phyloP scores from a whole-genome alignment of 2,888 invertebrate species.

The Pachliopta kotzebuea region DNA sequence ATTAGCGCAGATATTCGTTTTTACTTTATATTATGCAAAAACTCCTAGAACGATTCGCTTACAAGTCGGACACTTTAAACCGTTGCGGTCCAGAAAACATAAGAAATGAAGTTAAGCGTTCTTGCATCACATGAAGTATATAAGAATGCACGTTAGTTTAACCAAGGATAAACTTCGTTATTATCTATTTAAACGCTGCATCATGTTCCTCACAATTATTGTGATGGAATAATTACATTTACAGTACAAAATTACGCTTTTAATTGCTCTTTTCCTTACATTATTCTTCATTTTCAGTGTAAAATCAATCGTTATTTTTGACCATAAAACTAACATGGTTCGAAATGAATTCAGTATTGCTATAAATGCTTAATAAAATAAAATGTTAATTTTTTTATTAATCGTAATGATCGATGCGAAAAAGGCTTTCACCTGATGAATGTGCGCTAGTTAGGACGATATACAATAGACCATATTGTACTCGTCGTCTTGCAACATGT shows the following conservation, averaged over 20 bases:
- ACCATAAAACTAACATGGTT: not conserved
- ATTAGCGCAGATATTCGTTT: not conserved
- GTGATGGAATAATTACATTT: conserved; percentile 24
- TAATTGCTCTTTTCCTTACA: conserved; percentile 23
- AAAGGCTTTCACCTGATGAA: no score
- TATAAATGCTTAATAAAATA: no score
- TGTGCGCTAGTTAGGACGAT: no score
- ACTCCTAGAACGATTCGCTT: not conserved
- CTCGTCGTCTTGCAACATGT: no score
- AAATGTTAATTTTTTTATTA: no score
- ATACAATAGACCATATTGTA: no score
- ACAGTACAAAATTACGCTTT: conserved; percentile 8
- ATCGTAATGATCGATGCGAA: no score
- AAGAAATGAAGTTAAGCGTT: conserved; percentile 2
- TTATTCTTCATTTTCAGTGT: conserved; percentile 14
- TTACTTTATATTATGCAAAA: not conserved
- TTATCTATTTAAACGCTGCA: conserved; percentile 14
- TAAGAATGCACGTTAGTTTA: conserved; percentile 7
- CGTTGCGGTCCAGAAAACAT: not conserved
- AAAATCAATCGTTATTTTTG: conserved; percentile 6
- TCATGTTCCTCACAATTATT: conserved; percentile 22
- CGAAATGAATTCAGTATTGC: no score
- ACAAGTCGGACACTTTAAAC: not conserved
- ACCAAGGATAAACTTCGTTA: conserved; percentile 13
- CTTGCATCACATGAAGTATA: conserved; percentile 6